Base-by-base conservation (phyloP, 2,888 invertebrate species). In the Hetaerina titia region DNA sequence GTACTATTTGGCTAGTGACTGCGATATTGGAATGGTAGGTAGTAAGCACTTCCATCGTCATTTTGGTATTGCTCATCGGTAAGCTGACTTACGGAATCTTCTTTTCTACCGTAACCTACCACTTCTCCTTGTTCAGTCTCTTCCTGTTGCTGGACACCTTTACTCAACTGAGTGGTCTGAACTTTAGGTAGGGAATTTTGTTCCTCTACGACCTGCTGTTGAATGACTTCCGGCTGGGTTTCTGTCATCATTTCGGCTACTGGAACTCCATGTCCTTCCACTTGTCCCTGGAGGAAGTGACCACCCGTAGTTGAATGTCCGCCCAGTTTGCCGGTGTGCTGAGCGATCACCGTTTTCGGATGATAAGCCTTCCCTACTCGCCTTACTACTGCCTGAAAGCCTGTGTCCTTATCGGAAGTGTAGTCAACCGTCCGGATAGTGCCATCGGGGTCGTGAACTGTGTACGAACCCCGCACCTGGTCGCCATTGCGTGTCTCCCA, bases 401-500 rank as follows among this genome's bases (percentile, higher is more conserved):
- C 92, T n/a, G 56, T 92, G 92, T 92, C 13, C 69, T 69, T 69
- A 15, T 69, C 74, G 11, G 69, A 45, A 2, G 92, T 92, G 92
- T 92, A 92, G 22, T 92, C 69, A 9, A 92, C 92, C 9, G 69
- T 92, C 56, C 64, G 19, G 69, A 92, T 69, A 17, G 92, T 92
- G 92, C 92, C 92, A 13, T 92, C 92, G 2, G 92, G 92, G 5
- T 92, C 69, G n/a, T 92, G 92, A 5, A 92, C 15, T 2, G 92
- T 92, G 69, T 92, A 92, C 56, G 64, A 92, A 13, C 92, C 92
- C n/a, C 60, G 25, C 56, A 69, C 69, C 56, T 63, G 7, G 57
- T 92, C 92, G 6, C 92, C 92, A n/a, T 69, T 69, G 11, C 92
- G 64, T 9, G 45, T 22, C 69, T 92, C 95, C 88, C 94, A 95